phyloP scores from a whole-genome alignment of 1,140 invertebrate species.

The Heliconius melpomene region DNA sequence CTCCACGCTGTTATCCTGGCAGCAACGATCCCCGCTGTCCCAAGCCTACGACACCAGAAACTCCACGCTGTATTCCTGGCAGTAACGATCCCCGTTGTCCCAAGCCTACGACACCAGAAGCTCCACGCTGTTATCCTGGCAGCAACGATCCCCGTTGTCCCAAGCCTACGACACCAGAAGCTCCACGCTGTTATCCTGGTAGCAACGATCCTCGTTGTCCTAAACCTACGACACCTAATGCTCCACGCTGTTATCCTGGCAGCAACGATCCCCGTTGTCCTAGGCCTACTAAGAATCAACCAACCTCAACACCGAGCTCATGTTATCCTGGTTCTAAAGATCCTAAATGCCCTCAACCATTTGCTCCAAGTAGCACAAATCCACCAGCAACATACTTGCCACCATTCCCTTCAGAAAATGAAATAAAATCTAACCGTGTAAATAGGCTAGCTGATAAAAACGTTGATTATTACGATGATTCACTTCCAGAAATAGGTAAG shows the following conservation, averaged over 20 bases:
- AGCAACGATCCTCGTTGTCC: conserved; percentile 59
- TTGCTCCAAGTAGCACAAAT: conserved; percentile 79
- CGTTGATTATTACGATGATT: conserved; percentile 61
- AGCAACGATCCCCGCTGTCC: not conserved
- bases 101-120: conserved; percentile 21
- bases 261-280: conserved; percentile 59
- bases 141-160: conserved; percentile 58
- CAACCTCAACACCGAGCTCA: conserved; percentile 68
- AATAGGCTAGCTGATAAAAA: conserved; percentile 54
- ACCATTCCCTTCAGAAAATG: conserved; percentile 72
- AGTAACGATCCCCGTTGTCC: not conserved
- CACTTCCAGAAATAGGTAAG: conserved; percentile 61
- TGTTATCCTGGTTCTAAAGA: conserved; percentile 83
- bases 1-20: not conserved
- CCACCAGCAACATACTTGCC: conserved; percentile 81
- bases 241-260: conserved; percentile 38
- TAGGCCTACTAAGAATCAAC: conserved; percentile 25
- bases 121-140: conserved; percentile 39
- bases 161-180: conserved; percentile 22
- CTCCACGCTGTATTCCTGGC: not conserved
- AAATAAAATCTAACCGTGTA: conserved; percentile 57
- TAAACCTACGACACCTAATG: conserved; percentile 22
- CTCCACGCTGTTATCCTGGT: conserved; percentile 40
- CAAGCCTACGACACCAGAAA: not conserved
- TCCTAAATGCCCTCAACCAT: conserved; percentile 82